Conservation (phyloP, 2,888 invertebrate species). For the Polymixis flavicincta region DNA sequence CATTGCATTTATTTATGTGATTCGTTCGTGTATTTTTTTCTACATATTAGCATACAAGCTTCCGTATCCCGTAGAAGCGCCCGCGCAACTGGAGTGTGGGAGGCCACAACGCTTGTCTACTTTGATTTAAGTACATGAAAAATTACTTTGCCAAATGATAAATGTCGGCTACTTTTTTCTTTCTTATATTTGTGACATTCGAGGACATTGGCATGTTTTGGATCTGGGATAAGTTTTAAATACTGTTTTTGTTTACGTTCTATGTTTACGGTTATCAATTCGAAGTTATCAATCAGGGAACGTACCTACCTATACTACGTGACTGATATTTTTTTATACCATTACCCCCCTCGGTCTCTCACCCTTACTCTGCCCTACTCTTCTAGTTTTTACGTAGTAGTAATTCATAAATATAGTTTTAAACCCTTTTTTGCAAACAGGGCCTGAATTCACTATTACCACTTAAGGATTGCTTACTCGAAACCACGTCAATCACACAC, state of each 20-base stretch:
- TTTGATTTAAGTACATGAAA: constrained; percentile 1
- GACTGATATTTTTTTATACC: no score
- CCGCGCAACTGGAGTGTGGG: constrained; percentile 5
- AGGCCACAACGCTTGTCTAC: constrained; percentile 16
- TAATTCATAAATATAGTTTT: no score
- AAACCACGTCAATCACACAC: no score
- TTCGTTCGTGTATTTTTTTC: background rate
- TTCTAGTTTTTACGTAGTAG: no score
- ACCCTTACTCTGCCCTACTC: no score
- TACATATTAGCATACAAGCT: constrained; percentile 1
- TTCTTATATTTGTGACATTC: constrained; percentile 4
- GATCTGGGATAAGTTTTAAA: background rate
- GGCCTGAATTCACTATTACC: no score
- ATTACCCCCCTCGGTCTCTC: no score
- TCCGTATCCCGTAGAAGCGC: constrained; percentile 4
- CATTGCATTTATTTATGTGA: background rate
- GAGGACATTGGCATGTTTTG: constrained; percentile 16
- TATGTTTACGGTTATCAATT: background rate
- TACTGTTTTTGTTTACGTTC: constrained; percentile 1
- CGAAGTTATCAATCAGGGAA: background rate
- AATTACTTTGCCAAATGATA: constrained; percentile 14
- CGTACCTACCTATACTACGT: no score
- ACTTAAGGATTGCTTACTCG: no score
- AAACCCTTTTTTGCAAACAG: no score
- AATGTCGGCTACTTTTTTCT: constrained; percentile 9